phyloP scores from a whole-genome alignment of 2,113 vertebrate genomes.

The human region DNA sequence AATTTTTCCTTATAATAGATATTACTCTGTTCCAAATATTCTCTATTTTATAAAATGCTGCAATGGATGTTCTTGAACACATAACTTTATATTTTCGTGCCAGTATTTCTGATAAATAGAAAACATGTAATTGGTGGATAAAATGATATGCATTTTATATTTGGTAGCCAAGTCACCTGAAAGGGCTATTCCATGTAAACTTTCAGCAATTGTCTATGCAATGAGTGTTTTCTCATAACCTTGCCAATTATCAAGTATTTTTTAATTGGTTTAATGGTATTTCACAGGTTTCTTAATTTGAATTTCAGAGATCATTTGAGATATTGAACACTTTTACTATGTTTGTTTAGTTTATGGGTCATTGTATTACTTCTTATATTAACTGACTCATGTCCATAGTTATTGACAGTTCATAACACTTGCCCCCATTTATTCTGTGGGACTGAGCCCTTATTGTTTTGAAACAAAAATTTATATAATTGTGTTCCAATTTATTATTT shows the following conservation, averaged over 20 bases:
- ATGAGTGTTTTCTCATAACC: not conserved
- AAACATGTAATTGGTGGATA: not conserved
- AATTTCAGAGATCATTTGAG: not conserved
- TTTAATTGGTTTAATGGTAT: not conserved
- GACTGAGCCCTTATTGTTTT: not conserved
- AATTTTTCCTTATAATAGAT: not conserved
- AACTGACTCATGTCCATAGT: not conserved
- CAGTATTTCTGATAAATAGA: slow-evolving; percentile 8
- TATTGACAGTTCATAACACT: not conserved
- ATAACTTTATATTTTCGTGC: not conserved
- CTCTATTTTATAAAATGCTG: not conserved
- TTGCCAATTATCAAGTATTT: not conserved
- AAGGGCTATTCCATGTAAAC: not conserved
- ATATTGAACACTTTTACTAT: not conserved
- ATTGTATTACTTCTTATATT: not conserved
- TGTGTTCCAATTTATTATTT: not conserved
- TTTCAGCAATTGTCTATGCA: not conserved
- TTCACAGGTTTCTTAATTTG: not conserved
- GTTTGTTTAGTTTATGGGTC: not conserved
- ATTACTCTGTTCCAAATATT: not conserved
- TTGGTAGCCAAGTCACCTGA: not conserved
- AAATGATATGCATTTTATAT: not conserved
- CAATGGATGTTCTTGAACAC: not conserved
- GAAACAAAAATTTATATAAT: not conserved
- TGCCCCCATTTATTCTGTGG: not conserved